Percentiles rank a stretch among this genome's conserved stretches.
phyloP scores from a whole-genome alignment of 1,140 invertebrate species.

The Brachionus plicatilis region DNA sequence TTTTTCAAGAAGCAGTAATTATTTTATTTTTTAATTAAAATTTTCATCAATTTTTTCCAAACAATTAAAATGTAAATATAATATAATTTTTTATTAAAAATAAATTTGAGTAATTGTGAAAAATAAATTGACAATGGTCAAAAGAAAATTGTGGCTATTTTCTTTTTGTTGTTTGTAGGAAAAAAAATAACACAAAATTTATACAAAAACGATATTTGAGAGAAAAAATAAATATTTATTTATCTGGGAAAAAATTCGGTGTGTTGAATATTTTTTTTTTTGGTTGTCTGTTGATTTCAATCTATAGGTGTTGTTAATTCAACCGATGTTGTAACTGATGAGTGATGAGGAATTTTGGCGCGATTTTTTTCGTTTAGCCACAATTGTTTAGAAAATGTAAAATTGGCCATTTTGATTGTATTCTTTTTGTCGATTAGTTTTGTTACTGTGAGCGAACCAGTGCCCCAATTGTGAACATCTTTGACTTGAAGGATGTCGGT shows the following conservation, averaged over 20 bases:
- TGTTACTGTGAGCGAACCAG: neutral
- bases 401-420: constrained; percentile 4
- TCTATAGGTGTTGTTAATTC: neutral
- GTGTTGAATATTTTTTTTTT: neutral
- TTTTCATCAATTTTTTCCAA: neutral
- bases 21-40: no score
- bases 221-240: neutral
- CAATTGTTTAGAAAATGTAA: neutral
- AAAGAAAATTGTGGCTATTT: neutral
- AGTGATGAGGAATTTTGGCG: no score
- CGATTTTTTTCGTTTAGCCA: neutral
- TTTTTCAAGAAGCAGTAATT: no score
- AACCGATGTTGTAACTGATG: no score
- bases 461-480: neutral
- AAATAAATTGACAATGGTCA: neutral
- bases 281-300: no score
- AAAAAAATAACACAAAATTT: neutral
- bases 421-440: constrained; percentile 18
- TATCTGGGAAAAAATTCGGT: neutral
- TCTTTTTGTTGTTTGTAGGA: neutral
- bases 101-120: neutral
- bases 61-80: neutral
- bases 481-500: neutral
- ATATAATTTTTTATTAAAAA: no score
- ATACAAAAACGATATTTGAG: neutral